Percentiles rank a stretch among this genome's conserved stretches.
Conservation (phyloP, 2,113 vertebrate genomes). For the Meleagris gallopavo region DNA sequence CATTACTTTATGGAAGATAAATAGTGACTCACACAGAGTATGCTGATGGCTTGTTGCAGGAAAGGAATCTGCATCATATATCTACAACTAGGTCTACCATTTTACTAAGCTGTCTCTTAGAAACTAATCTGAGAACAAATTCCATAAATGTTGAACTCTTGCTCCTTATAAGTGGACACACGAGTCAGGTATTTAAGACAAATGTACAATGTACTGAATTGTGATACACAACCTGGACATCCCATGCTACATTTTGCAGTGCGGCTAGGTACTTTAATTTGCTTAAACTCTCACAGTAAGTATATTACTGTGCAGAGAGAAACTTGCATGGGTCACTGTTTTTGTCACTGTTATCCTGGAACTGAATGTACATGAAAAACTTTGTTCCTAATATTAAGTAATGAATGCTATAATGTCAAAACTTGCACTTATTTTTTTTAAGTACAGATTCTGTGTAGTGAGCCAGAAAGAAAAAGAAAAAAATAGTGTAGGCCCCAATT, state of each 20-base stretch:
- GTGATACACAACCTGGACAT: not conserved
- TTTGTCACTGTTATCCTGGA: not conserved
- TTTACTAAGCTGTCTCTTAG: not conserved
- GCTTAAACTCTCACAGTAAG: not conserved
- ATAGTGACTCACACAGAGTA: not conserved
- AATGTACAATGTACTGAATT: accelerated
- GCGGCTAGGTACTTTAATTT: not conserved
- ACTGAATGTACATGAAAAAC: not conserved
- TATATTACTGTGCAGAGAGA: not conserved
- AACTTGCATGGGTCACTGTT: not conserved
- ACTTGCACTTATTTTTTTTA: not conserved
- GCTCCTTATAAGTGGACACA: not conserved
- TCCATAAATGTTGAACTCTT: not conserved
- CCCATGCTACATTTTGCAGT: not conserved
- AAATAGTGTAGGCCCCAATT: not conserved
- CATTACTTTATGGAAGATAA: not conserved
- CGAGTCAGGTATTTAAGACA: not conserved
- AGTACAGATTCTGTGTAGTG: not conserved
- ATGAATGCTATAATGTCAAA: not conserved
- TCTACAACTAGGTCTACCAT: not conserved
- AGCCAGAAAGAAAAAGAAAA: not conserved
- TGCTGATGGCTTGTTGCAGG: not conserved
- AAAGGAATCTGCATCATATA: not conserved
- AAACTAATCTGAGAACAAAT: not conserved
- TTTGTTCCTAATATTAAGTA: not conserved